These are phyloP conservation scores for Eulemur rubriventer DNA, from an alignment of 2,797 vertebrate species.

Conservation along the genomic window DNA sequence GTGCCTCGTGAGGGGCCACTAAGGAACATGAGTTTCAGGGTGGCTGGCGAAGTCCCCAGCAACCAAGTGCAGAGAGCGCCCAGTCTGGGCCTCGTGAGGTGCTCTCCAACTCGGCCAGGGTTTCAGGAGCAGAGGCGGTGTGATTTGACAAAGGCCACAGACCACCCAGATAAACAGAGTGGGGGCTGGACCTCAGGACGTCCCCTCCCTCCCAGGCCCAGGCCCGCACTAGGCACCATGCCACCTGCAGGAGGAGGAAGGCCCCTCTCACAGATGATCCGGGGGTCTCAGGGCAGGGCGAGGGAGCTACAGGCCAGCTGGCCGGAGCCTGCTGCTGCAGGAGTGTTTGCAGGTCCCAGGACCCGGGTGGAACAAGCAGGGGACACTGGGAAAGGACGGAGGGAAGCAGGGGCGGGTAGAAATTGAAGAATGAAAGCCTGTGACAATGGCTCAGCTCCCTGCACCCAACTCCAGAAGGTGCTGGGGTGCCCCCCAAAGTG, in stretches of 20 bases:
- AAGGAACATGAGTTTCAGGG: not conserved
- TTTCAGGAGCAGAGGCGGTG: not conserved
- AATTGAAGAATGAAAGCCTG: not conserved
- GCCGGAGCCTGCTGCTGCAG: not conserved
- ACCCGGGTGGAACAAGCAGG: not conserved
- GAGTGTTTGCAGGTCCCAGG: not conserved
- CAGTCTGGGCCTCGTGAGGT: rapidly evolving
- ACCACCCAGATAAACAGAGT: not conserved
- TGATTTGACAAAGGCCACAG: not conserved
- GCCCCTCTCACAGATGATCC: not conserved
- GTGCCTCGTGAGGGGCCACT: not conserved
- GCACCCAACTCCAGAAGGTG: not conserved
- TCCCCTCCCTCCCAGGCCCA: not conserved
- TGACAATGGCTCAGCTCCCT: rapidly evolving
- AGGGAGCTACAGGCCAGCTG: not conserved
- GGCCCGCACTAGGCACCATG: not conserved
- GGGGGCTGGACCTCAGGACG: not conserved
- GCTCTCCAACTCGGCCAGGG: not conserved
- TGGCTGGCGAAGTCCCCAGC: not conserved
- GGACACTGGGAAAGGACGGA: not conserved
- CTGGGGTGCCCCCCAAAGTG: not conserved
- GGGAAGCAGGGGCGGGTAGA: not conserved
- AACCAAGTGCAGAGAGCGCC: not conserved
- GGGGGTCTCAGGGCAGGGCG: too few relatives aligned
- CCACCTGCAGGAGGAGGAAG: not conserved